Conservation (phyloP, 2,113 vertebrate genomes). For the Kryptolebias marmoratus region DNA sequence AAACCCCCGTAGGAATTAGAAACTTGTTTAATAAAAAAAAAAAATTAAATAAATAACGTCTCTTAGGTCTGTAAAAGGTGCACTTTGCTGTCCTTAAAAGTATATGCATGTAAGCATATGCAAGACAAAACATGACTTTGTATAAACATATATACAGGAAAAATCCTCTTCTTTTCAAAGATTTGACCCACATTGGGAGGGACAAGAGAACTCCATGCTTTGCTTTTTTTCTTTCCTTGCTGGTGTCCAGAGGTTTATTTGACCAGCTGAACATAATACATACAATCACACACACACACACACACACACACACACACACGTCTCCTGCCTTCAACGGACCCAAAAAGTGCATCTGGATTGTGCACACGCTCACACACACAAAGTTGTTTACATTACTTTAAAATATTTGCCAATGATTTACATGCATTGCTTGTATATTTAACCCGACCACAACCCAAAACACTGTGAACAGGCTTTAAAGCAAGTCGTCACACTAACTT, state of each 20-base stretch:
- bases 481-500: background rate
- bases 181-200: constrained; percentile 21
- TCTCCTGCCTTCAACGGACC: too few species aligned
- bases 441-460: constrained; percentile 1
- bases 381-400: background rate
- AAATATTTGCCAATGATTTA: background rate
- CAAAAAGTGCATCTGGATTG: background rate
- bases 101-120: too few species aligned
- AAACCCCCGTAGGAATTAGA: constrained; percentile 2
- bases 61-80: background rate
- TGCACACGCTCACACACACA: background rate
- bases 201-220: constrained; percentile 10
- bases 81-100: background rate
- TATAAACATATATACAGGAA: background rate
- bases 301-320: constrained; percentile 8
- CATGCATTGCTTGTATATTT: background rate
- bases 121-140: too few species aligned
- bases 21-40: background rate
- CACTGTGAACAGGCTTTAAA: background rate
- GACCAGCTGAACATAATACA: constrained; percentile 69
- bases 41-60: background rate
- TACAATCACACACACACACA: background rate
- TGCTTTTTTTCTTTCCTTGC: constrained; percentile 25
- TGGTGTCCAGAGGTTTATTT: constrained; percentile 63
- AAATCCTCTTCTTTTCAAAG: background rate